These are phyloP conservation scores for Thinocorus orbignyianus DNA, from an alignment of 2,113 vertebrate genomes.

Conservation along the genomic window DNA sequence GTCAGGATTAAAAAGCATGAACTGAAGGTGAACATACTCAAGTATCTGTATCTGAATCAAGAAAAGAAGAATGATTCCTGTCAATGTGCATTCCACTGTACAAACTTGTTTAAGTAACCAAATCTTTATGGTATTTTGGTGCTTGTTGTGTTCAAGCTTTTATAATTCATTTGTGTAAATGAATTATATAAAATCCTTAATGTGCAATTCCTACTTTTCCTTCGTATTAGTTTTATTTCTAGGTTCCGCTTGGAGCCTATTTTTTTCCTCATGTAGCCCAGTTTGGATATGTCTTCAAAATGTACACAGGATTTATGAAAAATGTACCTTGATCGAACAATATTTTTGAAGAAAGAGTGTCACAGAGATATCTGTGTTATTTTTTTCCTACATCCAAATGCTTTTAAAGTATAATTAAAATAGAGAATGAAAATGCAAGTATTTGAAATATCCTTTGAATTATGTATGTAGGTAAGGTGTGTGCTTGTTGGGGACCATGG, in stretches of 20 bases:
- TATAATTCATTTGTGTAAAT: no score
- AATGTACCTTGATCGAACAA: background rate
- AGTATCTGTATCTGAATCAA: background rate
- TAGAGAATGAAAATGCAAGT: background rate
- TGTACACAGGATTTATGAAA: background rate
- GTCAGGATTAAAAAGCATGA: conserved; percentile 9
- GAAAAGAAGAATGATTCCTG: background rate
- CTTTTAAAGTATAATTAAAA: background rate
- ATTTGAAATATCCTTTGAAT: background rate
- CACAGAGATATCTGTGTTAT: background rate
- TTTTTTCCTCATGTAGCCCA: background rate
- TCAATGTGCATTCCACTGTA: background rate
- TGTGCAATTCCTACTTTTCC: background rate
- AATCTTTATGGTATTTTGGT: background rate
- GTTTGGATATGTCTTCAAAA: background rate
- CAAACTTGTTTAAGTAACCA: background rate
- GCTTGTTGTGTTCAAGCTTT: background rate
- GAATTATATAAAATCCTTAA: background rate
- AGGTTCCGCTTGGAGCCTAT: background rate
- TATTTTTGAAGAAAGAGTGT: background rate
- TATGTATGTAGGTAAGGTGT: background rate
- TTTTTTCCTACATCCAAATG: background rate
- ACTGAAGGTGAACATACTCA: background rate
- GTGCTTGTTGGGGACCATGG: background rate
- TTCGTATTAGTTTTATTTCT: background rate